These are phyloP conservation scores for Tadarida brasiliensis DNA, from an alignment of 2,797 vertebrate species.

Conservation along the genomic window DNA sequence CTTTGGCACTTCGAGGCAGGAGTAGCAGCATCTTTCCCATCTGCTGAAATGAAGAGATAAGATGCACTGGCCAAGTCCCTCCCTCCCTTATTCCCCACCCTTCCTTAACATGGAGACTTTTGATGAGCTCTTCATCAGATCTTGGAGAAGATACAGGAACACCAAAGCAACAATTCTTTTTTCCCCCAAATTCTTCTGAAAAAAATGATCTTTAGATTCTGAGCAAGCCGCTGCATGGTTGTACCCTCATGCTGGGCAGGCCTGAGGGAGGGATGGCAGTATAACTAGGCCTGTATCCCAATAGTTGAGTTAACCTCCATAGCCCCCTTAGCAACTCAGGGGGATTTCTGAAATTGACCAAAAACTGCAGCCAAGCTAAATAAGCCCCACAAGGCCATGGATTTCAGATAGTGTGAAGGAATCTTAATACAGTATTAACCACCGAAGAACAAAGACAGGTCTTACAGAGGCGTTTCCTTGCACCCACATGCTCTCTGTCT, in stretches of 20 bases:
- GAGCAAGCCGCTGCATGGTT: not conserved
- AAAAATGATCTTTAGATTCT: constrained; percentile 52
- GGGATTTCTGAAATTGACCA: constrained; percentile 44
- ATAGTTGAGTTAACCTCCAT: not conserved
- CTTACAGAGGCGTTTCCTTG: not conserved
- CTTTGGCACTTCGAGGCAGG: not conserved
- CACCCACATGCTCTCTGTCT: not conserved
- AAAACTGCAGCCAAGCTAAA: constrained; percentile 39
- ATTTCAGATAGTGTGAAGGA: constrained; percentile 44
- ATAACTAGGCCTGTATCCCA: not conserved
- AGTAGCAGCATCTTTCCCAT: not conserved
- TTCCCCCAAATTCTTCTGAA: not conserved
- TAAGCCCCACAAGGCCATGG: constrained; percentile 43
- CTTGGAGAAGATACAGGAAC: constrained; percentile 63
- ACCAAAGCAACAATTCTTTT: not conserved
- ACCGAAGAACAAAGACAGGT: not conserved
- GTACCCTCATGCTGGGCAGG: not conserved
- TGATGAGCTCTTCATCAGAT: constrained; percentile 42
- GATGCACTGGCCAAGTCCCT: not conserved
- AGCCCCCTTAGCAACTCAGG: not conserved
- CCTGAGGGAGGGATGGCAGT: not conserved
- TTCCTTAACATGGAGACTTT: constrained; percentile 42
- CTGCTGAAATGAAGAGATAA: constrained; percentile 55
- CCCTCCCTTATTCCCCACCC: not conserved
- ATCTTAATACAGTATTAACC: not conserved